phyloP scores from a whole-genome alignment of 2,113 vertebrate genomes.

The Nothoprocta perdicaria region DNA sequence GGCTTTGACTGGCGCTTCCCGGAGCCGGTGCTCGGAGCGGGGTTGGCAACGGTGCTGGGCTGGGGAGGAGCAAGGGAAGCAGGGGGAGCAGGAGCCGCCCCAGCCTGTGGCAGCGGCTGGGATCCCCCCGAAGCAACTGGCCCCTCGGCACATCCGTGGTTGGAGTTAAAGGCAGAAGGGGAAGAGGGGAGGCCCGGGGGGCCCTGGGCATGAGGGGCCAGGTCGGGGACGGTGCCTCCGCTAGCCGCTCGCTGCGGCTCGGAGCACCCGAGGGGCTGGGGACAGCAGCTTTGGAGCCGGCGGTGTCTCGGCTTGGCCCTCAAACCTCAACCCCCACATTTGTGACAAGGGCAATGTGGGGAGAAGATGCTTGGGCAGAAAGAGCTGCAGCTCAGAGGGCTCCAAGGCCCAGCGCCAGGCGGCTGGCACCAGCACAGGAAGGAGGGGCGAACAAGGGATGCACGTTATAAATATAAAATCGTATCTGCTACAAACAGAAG shows the following conservation, averaged over 20 bases:
- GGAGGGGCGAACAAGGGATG: neutral
- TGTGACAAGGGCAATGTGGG: neutral
- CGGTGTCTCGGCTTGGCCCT: no score
- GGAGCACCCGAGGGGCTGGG: neutral
- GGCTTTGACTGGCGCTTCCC: neutral
- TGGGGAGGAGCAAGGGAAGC: neutral
- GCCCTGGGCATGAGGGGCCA: no score
- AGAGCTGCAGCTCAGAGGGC: neutral
- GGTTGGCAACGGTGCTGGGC: constrained; percentile 44
- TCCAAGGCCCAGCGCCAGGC: neutral
- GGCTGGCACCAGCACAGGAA: constrained; percentile 4
- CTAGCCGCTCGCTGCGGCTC: no score
- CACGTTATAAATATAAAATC: constrained; percentile 82
- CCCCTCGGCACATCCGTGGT: accelerated
- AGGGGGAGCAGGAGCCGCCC: neutral
- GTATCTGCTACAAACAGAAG: constrained; percentile 83
- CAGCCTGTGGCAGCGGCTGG: neutral
- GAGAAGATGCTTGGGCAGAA: neutral
- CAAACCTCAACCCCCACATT: no score
- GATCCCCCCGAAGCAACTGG: neutral
- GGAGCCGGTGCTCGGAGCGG: constrained; percentile 7
- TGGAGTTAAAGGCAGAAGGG: neutral
- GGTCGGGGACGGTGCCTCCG: no score
- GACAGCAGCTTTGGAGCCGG: no score
- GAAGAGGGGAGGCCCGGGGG: neutral